Evolutionary conservation across 1,140 invertebrate species (phyloP).

Genomic region (Penaeus chinensis): DNA sequence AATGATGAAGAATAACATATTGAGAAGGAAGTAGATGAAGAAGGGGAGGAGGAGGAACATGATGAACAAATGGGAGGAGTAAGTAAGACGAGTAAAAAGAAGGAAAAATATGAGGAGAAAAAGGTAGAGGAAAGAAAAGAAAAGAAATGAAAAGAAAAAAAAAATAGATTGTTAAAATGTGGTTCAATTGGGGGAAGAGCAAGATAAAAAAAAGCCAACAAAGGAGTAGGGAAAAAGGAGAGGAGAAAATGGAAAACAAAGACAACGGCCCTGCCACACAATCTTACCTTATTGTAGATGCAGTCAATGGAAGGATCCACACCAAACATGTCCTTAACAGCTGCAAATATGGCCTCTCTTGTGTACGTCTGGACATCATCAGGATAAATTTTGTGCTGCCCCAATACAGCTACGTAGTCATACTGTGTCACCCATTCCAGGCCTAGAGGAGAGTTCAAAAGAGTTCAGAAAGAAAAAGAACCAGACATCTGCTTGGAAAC

Average conservation of each 20-base stretch:
- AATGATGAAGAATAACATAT: too few species aligned
- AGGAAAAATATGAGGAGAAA: too few species aligned
- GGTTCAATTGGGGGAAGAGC: too few species aligned
- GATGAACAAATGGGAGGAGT: too few species aligned
- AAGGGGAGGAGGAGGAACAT: too few species aligned
- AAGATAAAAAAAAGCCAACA: not conserved
- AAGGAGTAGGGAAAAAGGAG: not conserved
- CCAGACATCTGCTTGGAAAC: too few species aligned
- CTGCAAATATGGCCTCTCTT: constrained; percentile 72
- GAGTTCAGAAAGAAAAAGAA: not conserved
- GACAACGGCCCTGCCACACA: not conserved
- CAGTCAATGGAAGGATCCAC: constrained; percentile 77
- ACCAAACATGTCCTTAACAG: constrained; percentile 72
- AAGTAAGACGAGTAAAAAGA: too few species aligned
- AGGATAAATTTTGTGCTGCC: constrained; percentile 73
- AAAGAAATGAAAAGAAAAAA: too few species aligned
- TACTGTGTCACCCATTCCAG: constrained; percentile 75
- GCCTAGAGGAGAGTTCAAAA: constrained; percentile 69
- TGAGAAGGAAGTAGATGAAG: too few species aligned
- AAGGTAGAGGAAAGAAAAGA: too few species aligned
- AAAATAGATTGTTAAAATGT: too few species aligned
- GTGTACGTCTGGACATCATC: constrained; percentile 72
- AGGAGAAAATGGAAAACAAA: not conserved
- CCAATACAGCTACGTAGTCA: constrained; percentile 75
- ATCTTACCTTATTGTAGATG: constrained; percentile 46